Conservation (phyloP, 2,888 invertebrate genomes). For the Netelia virgata region DNA sequence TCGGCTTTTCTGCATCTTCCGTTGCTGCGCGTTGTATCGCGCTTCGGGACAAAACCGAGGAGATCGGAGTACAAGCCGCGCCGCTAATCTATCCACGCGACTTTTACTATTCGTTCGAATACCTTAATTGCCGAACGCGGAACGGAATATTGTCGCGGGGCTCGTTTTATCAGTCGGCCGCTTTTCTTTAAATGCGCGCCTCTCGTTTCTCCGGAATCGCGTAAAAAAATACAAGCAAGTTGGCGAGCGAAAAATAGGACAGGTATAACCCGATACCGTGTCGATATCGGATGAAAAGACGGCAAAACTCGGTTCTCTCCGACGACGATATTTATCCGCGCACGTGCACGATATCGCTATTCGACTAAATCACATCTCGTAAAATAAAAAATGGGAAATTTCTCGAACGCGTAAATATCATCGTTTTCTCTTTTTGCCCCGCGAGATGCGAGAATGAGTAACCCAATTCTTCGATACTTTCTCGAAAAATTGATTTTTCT, state of each 20-base stretch:
- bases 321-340: slow-evolving; percentile 4
- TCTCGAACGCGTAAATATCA: too few relatives aligned
- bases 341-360: slow-evolving; percentile 23
- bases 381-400: too few relatives aligned
- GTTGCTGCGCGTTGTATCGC: neutral
- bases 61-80: slow-evolving; percentile 49
- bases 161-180: slow-evolving; percentile 54
- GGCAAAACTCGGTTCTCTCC: slow-evolving; percentile 18
- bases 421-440: too few relatives aligned
- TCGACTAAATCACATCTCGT: slow-evolving; percentile 24
- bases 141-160: slow-evolving; percentile 5
- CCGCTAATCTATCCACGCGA: slow-evolving; percentile 41
- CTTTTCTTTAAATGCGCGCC: slow-evolving; percentile 30
- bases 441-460: too few relatives aligned
- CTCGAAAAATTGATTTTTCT: too few relatives aligned
- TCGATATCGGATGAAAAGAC: slow-evolving; percentile 24
- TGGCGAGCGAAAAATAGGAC: slow-evolving; percentile 12
- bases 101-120: slow-evolving; percentile 45
- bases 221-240: slow-evolving; percentile 35
- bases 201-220: slow-evolving; percentile 32
- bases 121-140: slow-evolving; percentile 59
- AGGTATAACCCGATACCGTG: slow-evolving; percentile 22
- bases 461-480: too few relatives aligned
- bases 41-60: slow-evolving; percentile 35
- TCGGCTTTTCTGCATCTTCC: neutral